Evolutionary conservation across 2,113 vertebrate species (phyloP).

Genomic region (Dunckerocampus dactyliophorus): DNA sequence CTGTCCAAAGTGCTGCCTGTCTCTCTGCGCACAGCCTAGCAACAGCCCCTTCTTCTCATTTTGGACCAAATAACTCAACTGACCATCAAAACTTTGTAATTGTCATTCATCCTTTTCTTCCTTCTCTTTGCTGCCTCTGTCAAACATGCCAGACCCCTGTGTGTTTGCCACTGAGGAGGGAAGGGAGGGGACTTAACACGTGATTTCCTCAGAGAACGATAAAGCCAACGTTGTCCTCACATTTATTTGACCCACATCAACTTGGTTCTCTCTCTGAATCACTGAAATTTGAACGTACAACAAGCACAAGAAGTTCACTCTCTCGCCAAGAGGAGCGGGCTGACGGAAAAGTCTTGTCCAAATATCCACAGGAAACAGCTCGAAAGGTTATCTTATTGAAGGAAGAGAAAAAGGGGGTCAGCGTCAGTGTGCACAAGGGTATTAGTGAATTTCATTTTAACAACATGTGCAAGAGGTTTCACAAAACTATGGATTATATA

Average conservation of each 20-base stretch:
- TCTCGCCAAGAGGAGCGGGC: background rate
- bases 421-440: background rate
- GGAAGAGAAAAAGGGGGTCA: background rate
- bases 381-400: constrained; percentile 4
- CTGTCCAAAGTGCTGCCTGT: constrained; percentile 53
- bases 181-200: constrained; percentile 44
- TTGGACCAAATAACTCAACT: constrained; percentile 70
- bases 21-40: constrained; percentile 65
- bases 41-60: constrained; percentile 58
- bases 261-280: constrained; percentile 27
- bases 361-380: background rate
- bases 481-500: background rate
- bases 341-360: background rate
- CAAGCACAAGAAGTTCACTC: background rate
- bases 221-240: constrained; percentile 44
- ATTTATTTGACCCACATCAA: constrained; percentile 54
- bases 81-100: constrained; percentile 51
- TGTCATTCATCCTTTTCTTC: constrained; percentile 66
- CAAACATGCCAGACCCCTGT: constrained; percentile 66
- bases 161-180: constrained; percentile 46
- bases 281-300: background rate
- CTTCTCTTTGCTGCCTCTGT: constrained; percentile 54
- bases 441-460: background rate
- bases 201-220: constrained; percentile 49
- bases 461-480: background rate